phyloP scores from a whole-genome alignment of 2,113 vertebrate species.

The Sula dactylatra region DNA sequence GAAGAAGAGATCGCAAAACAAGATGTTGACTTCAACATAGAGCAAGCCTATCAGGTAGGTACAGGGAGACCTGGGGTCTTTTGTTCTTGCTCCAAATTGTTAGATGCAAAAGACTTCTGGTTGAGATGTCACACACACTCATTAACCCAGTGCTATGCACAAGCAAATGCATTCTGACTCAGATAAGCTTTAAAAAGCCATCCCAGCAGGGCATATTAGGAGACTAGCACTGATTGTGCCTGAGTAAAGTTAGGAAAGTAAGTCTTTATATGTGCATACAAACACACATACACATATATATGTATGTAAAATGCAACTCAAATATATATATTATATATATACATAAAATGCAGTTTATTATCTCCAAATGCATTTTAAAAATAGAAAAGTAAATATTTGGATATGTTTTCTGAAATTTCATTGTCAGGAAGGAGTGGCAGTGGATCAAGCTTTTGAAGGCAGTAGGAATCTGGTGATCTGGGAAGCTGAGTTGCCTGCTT shows the following conservation, averaged over 20 bases:
- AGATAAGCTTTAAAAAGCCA: neutral
- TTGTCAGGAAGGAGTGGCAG: neutral
- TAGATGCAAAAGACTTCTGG: neutral
- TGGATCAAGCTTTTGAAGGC: neutral
- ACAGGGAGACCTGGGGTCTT: neutral
- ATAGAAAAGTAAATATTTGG: neutral
- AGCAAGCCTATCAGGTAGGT: neutral
- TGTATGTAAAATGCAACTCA: neutral
- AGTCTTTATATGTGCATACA: neutral
- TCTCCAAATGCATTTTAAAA: neutral
- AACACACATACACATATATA: rapidly evolving
- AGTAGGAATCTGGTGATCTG: neutral
- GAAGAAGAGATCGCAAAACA: neutral
- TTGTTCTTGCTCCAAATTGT: neutral
- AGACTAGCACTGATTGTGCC: neutral
- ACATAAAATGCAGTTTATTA: neutral
- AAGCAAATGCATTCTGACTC: neutral
- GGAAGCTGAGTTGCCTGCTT: neutral
- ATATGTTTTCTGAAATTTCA: neutral
- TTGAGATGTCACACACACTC: neutral
- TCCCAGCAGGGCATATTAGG: neutral
- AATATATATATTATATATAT: rapidly evolving
- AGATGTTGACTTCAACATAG: neutral
- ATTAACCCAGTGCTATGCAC: neutral
- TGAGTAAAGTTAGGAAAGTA: neutral